Evolutionary conservation across 2,797 vertebrate species (phyloP).

Genomic region (Rhinichthys osculus): DNA sequence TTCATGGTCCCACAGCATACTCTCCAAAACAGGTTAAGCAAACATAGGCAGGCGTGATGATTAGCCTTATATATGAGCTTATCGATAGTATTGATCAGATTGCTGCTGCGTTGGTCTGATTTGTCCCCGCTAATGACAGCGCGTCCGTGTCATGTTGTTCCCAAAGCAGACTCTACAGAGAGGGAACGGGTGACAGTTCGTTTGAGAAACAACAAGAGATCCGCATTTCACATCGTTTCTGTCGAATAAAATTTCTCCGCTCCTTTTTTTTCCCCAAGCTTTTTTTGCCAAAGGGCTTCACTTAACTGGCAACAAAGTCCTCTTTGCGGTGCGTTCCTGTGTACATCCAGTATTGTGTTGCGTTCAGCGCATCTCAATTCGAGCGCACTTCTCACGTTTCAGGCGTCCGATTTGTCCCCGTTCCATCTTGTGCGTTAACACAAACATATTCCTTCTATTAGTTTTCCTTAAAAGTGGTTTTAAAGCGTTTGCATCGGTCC

Average conservation of each 20-base stretch:
- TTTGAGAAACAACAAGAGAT: slow-evolving; percentile 1
- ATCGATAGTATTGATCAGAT: slow-evolving; percentile 83
- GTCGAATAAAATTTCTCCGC: neutral
- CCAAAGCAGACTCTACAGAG: slow-evolving; percentile 56
- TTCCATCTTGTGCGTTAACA: neutral
- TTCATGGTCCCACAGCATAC: slow-evolving; percentile 66
- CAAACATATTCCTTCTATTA: neutral
- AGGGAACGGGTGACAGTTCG: slow-evolving; percentile 25
- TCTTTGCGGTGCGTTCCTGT: neutral
- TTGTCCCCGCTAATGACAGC: slow-evolving; percentile 79
- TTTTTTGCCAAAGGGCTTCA: slow-evolving; percentile 23
- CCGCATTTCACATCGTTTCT: slow-evolving; percentile 3
- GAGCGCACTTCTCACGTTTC: slow-evolving; percentile 29
- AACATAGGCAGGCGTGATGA: slow-evolving; percentile 72
- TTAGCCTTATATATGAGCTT: slow-evolving; percentile 80
- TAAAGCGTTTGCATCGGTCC: slow-evolving; percentile 6
- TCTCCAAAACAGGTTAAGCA: slow-evolving; percentile 67
- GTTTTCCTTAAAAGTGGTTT: slow-evolving; percentile 20
- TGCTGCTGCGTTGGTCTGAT: slow-evolving; percentile 78
- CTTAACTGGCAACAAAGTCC: slow-evolving; percentile 13
- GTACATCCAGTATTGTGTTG: neutral
- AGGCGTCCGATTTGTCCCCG: slow-evolving; percentile 8
- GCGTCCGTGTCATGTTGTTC: slow-evolving; percentile 70
- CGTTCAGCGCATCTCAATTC: neutral
- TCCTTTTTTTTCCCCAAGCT: neutral